Evolutionary conservation across 2,888 invertebrate genomes (phyloP), one percentile per base, ranked within the genome.

Genomic region (Orchesellides sinensis): DNA sequence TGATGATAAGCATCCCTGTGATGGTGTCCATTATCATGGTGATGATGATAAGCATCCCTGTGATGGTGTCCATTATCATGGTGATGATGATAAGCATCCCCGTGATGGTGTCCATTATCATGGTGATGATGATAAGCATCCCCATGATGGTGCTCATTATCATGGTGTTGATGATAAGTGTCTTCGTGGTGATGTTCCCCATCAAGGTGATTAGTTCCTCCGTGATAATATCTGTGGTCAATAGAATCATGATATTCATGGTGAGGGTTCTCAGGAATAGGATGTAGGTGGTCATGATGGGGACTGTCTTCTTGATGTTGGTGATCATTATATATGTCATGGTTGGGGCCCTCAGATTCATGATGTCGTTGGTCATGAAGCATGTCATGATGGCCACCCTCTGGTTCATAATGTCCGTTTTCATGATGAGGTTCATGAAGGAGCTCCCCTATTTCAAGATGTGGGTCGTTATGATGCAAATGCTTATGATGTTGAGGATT

Each of bases 1-100:
- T 80, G 61, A 69, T 5, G 29, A 61, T 29, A 19, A 12, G 79
- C 32, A 83, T 68, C 66, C 14, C 23, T 19, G 65, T 47, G 69
- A 0, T 54, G 6, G 4, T 59, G 3, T 32, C 61, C 56, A 49
- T 80, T 61, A 59, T 54, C 74, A 32, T 25, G 1, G 72, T 70
- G 63, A 52, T 73, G 72, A 40, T 40, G 40, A 40, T 2, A 10
- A 14, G 40, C 14, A 0, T 52, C 75, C 49, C 29, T 47, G 32
- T 40, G 40, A 21, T n/a, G n/a, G 29, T 66, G 40, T 52, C n/a
- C 10, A 27, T 66, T 65, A 61, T 70, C 29, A 25, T 78, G 32
- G 32, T 78, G 63, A 23, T 61, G 74, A 49, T 3, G 23, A 32
- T 75, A 56, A 59, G 35, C 35, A 40, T 73, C 10, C 17, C 59